Evolutionary conservation across 2,888 invertebrate genomes (phyloP).

Genomic region (Pachymerium ferrugineum): DNA sequence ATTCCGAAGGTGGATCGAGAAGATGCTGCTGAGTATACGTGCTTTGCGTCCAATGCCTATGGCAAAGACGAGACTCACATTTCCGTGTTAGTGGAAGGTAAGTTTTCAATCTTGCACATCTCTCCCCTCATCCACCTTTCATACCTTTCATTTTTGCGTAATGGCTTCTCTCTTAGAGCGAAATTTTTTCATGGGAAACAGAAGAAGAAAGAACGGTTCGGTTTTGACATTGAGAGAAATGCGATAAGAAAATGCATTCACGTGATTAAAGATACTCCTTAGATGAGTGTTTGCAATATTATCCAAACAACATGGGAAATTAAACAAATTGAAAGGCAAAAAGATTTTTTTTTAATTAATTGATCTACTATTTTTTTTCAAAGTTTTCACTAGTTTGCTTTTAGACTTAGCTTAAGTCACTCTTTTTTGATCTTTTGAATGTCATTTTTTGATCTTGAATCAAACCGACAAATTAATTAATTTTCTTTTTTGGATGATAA

Average conservation of each 20-base stretch:
- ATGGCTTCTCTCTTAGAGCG: neutral
- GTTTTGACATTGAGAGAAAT: too few relatives aligned
- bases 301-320: too few relatives aligned
- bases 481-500: neutral
- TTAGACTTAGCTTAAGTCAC: neutral
- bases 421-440: neutral
- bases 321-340: too few relatives aligned
- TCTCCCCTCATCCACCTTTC: too few relatives aligned
- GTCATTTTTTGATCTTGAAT: neutral
- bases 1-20: slow-evolving; percentile 32
- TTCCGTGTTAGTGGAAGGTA: slow-evolving; percentile 32
- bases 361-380: too few relatives aligned
- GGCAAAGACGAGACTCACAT: slow-evolving; percentile 34
- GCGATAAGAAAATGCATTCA: too few relatives aligned
- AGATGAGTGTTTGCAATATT: too few relatives aligned
- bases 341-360: too few relatives aligned
- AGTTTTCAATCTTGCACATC: slow-evolving; percentile 23
- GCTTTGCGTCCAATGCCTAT: slow-evolving; percentile 33
- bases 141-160: neutral
- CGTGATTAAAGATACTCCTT: too few relatives aligned
- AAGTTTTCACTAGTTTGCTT: neutral
- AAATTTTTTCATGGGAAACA: neutral
- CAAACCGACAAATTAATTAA: neutral
- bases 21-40: slow-evolving; percentile 31
- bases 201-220: too few relatives aligned